A percentile compares a stretch with the other conserved stretches of the same genome.
phyloP scores from a whole-genome alignment of 1,140 invertebrate genomes.

The Apocrypta bakeri region DNA sequence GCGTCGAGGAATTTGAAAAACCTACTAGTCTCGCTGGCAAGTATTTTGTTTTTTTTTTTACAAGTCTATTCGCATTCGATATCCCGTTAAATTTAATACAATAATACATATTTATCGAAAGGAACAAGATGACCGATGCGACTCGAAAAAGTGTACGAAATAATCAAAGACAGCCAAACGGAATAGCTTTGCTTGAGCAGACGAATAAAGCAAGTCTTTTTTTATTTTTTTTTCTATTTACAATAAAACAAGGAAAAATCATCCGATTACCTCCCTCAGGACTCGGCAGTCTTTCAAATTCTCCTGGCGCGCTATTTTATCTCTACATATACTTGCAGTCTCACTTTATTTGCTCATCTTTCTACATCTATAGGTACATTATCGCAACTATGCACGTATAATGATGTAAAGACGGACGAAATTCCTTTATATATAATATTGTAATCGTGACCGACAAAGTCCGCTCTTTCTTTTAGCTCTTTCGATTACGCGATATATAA shows the following conservation, averaged over 20 bases:
- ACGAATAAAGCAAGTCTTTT: background rate
- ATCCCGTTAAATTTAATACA: background rate
- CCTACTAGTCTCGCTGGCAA: background rate
- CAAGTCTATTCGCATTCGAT: background rate
- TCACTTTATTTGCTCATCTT: background rate
- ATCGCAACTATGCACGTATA: background rate
- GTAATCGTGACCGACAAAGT: background rate
- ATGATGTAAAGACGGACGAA: slow-evolving; percentile 3
- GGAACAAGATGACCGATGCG: background rate
- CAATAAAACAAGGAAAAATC: background rate
- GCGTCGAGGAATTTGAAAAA: background rate
- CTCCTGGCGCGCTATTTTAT: background rate
- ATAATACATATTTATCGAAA: background rate
- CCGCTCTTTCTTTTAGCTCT: background rate
- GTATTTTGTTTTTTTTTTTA: background rate
- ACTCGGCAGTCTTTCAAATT: background rate
- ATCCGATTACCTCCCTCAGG: background rate
- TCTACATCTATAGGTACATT: background rate
- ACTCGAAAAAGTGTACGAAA: background rate
- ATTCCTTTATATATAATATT: background rate
- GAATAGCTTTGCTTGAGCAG: background rate
- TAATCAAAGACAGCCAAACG: background rate
- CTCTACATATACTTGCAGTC: slow-evolving; percentile 3
- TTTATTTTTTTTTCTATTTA: background rate
- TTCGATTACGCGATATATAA: slow-evolving; percentile 5